Base-by-base conservation (phyloP, 1,140 invertebrate species). In the Drosophila bipectinata region DNA sequence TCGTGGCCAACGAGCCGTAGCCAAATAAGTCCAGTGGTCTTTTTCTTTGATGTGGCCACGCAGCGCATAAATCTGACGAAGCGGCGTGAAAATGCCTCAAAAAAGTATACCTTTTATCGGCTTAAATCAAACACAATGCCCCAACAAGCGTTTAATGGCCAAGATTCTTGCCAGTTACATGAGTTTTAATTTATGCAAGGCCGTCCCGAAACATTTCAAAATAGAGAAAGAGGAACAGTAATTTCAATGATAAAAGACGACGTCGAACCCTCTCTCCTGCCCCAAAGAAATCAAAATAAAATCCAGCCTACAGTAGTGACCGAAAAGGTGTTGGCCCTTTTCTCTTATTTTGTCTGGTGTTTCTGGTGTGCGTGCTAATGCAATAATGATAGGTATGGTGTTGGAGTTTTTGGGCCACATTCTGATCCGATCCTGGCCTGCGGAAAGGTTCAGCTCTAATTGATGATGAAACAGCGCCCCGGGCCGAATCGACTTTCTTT, bases 361-460 rank as follows among this genome's bases (percentile, higher is more conserved):
- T 30, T 44, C 49, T 34, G 44, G 53, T 45, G 55, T 51, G 44
- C 55, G 39, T 61, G 69, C 75, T 82, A 83, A 78, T 82, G 79
- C 74, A 74, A 78, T 79, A 83, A 82, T 82, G 71, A 82, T 79
- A 63, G 79, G 67, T 54, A 49, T 47, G 51, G 45, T 51, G 39
- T 63, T 64, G 62, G 47, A 39, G 3, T 44, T 63, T 55, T 18
- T 44, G 41, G 41, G 41, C 18, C 26, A 54, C 30, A 68, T 39
- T 48, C 68, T 18, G 15, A 18, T 44, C 67, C 63, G 76, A 88
- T 88, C 83, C 83, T 88, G 60, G 28, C 63, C 84, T 64, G 84
- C 64, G 72, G 83, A 88, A 88, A 88, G 83, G 83, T 83, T 67
- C 59, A 88, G 79, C 83, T 79, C 84, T 88, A 88, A 88, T 88